Conservation (phyloP, 2,113 vertebrate genomes). For the Engraulis encrasicolus region DNA sequence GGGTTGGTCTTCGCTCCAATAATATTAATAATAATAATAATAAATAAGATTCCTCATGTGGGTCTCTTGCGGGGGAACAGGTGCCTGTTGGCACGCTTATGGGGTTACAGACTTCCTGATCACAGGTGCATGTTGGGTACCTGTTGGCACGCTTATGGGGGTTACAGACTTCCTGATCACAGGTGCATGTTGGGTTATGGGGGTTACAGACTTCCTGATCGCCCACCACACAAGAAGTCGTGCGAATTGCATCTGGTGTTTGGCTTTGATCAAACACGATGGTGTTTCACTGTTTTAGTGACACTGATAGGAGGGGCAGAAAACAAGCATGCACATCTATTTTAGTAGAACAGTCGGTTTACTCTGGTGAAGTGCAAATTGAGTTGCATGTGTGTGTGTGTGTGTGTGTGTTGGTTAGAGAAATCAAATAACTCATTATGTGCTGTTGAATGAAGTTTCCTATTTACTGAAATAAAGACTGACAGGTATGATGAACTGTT, state of each 20-base stretch:
- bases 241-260: neutral
- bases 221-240: neutral
- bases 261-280: neutral
- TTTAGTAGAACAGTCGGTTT: neutral
- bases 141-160: neutral
- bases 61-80: neutral
- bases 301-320: neutral
- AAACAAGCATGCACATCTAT: neutral
- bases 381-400: neutral
- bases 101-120: neutral
- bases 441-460: neutral
- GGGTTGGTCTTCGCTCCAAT: neutral
- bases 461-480: neutral
- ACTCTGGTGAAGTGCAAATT: constrained; percentile 1
- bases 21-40: no score
- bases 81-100: neutral
- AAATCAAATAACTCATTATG: neutral
- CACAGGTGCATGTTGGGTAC: no score
- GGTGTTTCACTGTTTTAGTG: neutral
- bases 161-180: neutral
- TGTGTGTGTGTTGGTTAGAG: no score
- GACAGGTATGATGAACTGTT: neutral
- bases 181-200: no score
- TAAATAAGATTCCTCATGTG: neutral
- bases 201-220: neutral